Base-by-base conservation (phyloP, 2,797 vertebrate genomes). In the Sebastes variabilis region DNA sequence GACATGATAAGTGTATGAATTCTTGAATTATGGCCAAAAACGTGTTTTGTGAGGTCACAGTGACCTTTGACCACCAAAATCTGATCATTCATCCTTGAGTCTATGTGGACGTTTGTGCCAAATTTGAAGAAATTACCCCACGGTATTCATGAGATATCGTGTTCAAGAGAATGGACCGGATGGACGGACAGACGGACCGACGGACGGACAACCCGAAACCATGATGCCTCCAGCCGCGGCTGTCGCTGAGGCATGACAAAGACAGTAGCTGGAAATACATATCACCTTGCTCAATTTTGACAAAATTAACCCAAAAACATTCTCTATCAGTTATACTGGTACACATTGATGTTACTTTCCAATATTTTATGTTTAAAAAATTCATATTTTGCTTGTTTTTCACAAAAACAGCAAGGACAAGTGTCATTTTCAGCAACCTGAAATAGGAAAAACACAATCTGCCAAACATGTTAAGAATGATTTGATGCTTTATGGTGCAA, bases 131-230 rank as follows among this genome's bases (percentile, higher is more conserved):
- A 52, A 52, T n/a, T 20, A 52, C 0, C 46, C 0, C 46, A 20
- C 0, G 0, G 46, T 52, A 0, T n/a, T 52, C 46, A 0, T 20
- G 8, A 9, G 18, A 9, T 20, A 52, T 20, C 8, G 2, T 52
- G 18, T 52, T n/a, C 46, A 52, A 0, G 46, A 52, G 46, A 52
- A 52, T 52, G 46, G 46, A 52, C 46, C 8, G 4, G 18, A 52
- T 52, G 46, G 46, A 52, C 3, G 8, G 46, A 49, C 16, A 4
- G 42, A 46, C 0, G 42, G 42, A 46, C 42, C 1, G 46, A 49
- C 18, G 8, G 46, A 49, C 8, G 46, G 18, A 52, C 46, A 52
- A 52, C 46, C 18, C 2, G 0, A 52, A 52, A 52, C 18, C 18
- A 52, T 52, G 0, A 52, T 52, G 18, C 42, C 42, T 49, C 16